Evolutionary conservation across 2,113 vertebrate genomes (phyloP), one percentile per base, ranked within the genome.

Genomic region (Caranx melampygus): DNA sequence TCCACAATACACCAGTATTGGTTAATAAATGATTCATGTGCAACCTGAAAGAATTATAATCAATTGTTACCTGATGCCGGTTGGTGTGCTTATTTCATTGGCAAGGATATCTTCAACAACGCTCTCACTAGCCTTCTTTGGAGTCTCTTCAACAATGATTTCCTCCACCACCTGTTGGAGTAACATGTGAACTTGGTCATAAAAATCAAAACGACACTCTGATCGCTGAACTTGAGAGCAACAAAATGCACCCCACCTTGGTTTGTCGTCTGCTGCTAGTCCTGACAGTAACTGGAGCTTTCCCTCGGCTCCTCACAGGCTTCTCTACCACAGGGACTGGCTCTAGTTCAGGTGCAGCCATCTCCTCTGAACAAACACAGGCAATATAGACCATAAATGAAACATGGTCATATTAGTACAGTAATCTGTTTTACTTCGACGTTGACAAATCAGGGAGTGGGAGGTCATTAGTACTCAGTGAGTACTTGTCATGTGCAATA

Each of bases 41-140:
- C 40, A 59, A 59, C 14, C 57, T 1, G 3, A 37, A 64, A 64
- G 35, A 20, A 13, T 44, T 0, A 81, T 34, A 4, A 55, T 65
- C 2, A 71, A 7, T 5, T 0, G 16, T 87, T 95, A 99, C 98
- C 95, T 98, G 87, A 99, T 97, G 94, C 97, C 97, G 75, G 97
- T 97, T 45, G 97, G 97, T 77, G 98, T 97, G 83, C 93, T 94
- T 87, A 93, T 94, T 95, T 99, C 96, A 88, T 96, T 95, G 64
- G 97, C 97, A 82, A 98, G 97, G 92, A 99, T 95, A 90, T 99
- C 96, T 93, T 98, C 97, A 81, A 98, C 96, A 89, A 97, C 94
- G 93, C 96, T 96, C 70, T 96, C 95, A 79, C 94, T 96, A 82
- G 61, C 75, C 89, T 86, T 96, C 88, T 94, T 95, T 51, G 92